Evolutionary conservation across 2,113 vertebrate genomes (phyloP).

Genomic region (Salvator merianae): DNA sequence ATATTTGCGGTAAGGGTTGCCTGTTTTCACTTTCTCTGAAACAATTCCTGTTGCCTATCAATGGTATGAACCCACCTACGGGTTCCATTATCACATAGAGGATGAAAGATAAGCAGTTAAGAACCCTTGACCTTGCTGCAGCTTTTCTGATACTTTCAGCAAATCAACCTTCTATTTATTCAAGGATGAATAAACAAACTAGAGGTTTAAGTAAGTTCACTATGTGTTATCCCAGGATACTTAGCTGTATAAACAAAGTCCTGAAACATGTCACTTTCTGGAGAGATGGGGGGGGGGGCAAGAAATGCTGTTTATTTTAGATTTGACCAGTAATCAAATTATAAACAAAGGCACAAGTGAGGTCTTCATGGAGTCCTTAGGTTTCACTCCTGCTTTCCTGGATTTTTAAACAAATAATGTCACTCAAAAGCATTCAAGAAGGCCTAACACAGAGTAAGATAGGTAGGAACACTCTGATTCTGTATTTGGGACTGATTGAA

Average conservation of each 20-base stretch:
- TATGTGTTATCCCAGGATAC: not conserved
- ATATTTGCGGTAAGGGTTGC: not conserved
- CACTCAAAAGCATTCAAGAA: not conserved
- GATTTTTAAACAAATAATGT: not conserved
- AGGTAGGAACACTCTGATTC: too few species aligned
- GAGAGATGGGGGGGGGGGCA: not conserved
- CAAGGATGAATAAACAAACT: not conserved
- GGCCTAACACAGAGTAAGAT: too few species aligned
- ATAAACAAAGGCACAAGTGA: not conserved
- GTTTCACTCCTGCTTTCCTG: too few species aligned
- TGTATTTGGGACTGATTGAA: too few species aligned
- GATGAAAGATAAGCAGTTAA: not conserved
- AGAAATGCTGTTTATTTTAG: not conserved
- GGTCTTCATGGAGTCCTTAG: too few species aligned
- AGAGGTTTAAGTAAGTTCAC: conserved; percentile 1
- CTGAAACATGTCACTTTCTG: not conserved
- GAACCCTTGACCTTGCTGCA: not conserved
- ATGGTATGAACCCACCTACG: not conserved
- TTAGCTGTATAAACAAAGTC: not conserved
- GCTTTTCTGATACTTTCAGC: conserved; percentile 9
- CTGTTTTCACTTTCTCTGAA: not conserved
- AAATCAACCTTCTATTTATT: conserved; percentile 11
- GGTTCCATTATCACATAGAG: not conserved
- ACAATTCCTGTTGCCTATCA: not conserved
- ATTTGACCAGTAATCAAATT: not conserved